phyloP scores from a whole-genome alignment of 2,888 invertebrate genomes.

The Lithosia quadra region DNA sequence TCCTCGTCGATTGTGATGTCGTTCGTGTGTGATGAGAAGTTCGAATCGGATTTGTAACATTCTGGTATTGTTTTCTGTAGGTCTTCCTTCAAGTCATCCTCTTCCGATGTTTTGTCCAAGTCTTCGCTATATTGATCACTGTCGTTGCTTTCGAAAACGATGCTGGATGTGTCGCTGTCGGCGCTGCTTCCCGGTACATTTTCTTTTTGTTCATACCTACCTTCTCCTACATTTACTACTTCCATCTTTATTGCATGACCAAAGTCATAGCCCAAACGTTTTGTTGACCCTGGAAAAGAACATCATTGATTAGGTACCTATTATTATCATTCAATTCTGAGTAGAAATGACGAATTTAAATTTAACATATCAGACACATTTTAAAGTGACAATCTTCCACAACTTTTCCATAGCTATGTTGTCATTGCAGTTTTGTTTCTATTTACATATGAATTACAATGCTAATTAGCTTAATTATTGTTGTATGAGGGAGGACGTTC shows the following conservation, averaged over 20 bases:
- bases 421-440: constrained; percentile 53
- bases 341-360: constrained; percentile 19
- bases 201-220: constrained; percentile 75
- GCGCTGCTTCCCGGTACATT: constrained; percentile 72
- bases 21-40: constrained; percentile 77
- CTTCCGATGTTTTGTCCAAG: constrained; percentile 72
- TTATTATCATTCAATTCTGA: constrained; percentile 33
- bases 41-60: constrained; percentile 82
- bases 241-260: constrained; percentile 84
- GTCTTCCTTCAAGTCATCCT: constrained; percentile 79
- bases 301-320: constrained; percentile 34
- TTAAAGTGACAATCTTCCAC: constrained; percentile 73
- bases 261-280: constrained; percentile 78
- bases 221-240: constrained; percentile 76
- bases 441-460: constrained; percentile 69
- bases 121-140: constrained; percentile 68
- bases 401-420: constrained; percentile 70
- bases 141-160: constrained; percentile 70
- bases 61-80: constrained; percentile 80
- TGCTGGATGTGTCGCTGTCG: constrained; percentile 76
- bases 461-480: constrained; percentile 75
- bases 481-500: constrained; percentile 60
- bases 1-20: constrained; percentile 81
- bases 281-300: constrained; percentile 76
- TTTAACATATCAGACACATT: constrained; percentile 65